These are phyloP conservation scores for Lacanobia wlatinum DNA, from an alignment of 2,888 invertebrate species.

Conservation along the genomic window DNA sequence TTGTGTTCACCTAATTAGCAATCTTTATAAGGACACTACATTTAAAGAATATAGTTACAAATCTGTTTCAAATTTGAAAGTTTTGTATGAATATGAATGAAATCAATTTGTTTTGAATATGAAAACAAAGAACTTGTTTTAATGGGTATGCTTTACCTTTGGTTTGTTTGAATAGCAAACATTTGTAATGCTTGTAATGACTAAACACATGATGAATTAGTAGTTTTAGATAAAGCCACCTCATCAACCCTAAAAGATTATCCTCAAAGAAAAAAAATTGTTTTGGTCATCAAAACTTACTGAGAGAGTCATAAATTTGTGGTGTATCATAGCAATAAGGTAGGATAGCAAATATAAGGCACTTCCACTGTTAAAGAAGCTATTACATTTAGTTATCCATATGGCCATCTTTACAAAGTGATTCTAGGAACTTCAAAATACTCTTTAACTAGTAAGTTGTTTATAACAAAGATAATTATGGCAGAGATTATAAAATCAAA, in stretches of 20 bases:
- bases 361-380: not conserved
- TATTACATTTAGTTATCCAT: not conserved
- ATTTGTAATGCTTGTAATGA: conserved; percentile 15
- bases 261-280: not conserved
- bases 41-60: conserved; percentile 4
- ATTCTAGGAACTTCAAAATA: not conserved
- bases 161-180: conserved; percentile 23
- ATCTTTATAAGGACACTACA: not conserved
- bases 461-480: conserved; percentile 1
- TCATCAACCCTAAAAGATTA: not conserved
- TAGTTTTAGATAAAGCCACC: conserved; percentile 3
- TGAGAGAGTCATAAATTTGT: not conserved
- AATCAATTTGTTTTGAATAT: conserved; percentile 20
- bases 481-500: not conserved
- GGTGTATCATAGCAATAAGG: not conserved
- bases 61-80: not conserved
- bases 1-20: not conserved
- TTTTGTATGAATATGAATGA: not conserved
- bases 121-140: conserved; percentile 12
- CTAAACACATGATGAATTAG: conserved; percentile 20
- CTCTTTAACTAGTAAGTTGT: not conserved
- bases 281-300: not conserved
- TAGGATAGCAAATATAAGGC: no score
- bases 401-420: not conserved
- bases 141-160: not conserved